Conservation (phyloP, 2,113 vertebrate genomes). For the Saimiri boliviensis region DNA sequence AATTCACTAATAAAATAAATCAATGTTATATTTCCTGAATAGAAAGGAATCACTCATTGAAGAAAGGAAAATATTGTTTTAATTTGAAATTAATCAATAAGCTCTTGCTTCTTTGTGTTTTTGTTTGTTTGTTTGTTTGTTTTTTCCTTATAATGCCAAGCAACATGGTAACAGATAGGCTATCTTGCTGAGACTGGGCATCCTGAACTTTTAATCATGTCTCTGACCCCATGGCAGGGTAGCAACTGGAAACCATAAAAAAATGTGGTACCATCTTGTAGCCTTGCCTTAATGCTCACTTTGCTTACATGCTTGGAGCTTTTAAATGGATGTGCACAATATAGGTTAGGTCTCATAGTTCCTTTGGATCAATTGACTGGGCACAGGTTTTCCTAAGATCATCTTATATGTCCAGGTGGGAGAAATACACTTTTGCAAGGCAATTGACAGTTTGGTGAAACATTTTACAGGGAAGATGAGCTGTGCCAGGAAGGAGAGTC, state of each 20-base stretch:
- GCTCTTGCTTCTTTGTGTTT: neutral
- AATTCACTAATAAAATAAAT: neutral
- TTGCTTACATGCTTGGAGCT: neutral
- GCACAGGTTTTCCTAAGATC: neutral
- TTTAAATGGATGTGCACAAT: neutral
- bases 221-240: neutral
- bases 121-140: neutral
- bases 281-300: neutral
- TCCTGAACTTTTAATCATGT: neutral
- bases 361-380: neutral
- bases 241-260: neutral
- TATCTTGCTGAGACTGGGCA: neutral
- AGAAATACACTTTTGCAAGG: neutral
- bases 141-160: neutral
- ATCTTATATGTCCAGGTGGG: neutral
- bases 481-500: neutral
- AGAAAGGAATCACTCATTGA: neutral
- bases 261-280: rapidly evolving
- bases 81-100: neutral
- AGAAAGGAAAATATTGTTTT: slow-evolving; percentile 8
- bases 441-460: neutral
- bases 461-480: neutral
- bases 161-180: neutral
- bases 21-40: neutral
- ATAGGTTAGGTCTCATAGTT: neutral